Conservation (phyloP, 2,113 vertebrate species). For the Climacteris rufus region DNA sequence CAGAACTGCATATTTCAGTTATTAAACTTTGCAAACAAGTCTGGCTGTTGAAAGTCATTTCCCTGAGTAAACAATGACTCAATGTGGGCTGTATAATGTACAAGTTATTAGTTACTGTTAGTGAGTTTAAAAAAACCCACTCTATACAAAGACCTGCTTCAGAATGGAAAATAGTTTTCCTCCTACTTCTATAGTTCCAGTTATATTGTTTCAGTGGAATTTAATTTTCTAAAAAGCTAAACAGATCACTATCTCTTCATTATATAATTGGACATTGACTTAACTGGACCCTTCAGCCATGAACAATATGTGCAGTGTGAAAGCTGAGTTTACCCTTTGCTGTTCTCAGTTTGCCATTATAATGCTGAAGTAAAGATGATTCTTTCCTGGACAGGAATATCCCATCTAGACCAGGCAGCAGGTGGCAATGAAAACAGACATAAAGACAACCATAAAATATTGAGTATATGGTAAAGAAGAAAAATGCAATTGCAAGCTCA, state of each 20-base stretch:
- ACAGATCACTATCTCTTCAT: conserved; percentile 12
- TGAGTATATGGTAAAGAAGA: not conserved
- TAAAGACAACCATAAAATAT: not conserved
- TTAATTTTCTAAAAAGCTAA: conserved; percentile 39
- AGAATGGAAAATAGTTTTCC: conserved; percentile 42
- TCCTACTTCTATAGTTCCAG: conserved; percentile 18
- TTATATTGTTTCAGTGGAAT: conserved; percentile 12
- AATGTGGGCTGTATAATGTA: conserved; percentile 33
- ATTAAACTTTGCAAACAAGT: conserved; percentile 40
- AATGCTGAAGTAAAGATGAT: not conserved
- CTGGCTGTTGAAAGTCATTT: conserved; percentile 52
- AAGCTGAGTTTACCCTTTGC: not conserved
- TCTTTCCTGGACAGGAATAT: not conserved
- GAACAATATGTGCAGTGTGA: not conserved
- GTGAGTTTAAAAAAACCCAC: not conserved
- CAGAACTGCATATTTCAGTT: conserved; percentile 26
- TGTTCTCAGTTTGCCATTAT: not conserved
- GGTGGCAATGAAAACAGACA: not conserved
- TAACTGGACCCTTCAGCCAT: not conserved
- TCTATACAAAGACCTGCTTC: conserved; percentile 30
- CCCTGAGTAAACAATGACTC: conserved; percentile 56
- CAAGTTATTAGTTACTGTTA: conserved; percentile 46
- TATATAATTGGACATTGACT: not conserved
- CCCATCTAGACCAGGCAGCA: not conserved
- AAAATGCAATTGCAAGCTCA: not conserved